Conservation (phyloP, 2,113 vertebrate species). For the Psilopogon haemacephalus region DNA sequence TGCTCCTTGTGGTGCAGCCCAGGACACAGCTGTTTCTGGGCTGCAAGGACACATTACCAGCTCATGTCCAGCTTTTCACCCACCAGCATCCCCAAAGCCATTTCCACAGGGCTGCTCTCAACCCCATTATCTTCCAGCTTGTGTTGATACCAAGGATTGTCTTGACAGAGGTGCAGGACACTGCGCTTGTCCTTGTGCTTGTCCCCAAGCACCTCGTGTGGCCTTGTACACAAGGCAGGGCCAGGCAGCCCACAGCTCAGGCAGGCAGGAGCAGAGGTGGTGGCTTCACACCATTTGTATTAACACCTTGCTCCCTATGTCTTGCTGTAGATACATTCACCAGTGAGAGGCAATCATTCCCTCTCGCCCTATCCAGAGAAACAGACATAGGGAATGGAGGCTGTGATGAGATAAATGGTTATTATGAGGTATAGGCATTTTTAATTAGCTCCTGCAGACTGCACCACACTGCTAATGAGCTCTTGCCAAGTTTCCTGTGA, state of each 20-base stretch:
- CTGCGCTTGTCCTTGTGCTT: no score
- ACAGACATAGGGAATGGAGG: neutral
- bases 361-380: neutral
- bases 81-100: no score
- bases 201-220: neutral
- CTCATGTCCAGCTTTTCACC: no score
- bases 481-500: slow-evolving; percentile 57
- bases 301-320: neutral
- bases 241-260: slow-evolving; percentile 69
- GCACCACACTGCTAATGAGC: slow-evolving; percentile 48
- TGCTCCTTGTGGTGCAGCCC: no score
- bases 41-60: no score
- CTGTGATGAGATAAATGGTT: slow-evolving; percentile 50
- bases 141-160: no score
- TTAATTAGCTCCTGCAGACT: slow-evolving; percentile 63
- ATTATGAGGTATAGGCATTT: slow-evolving; percentile 47
- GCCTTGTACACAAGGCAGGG: slow-evolving; percentile 68
- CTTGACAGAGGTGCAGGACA: no score
- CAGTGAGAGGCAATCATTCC: neutral
- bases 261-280: slow-evolving; percentile 63
- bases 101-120: no score
- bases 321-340: neutral
- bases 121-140: no score
- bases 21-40: no score
- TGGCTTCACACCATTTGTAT: slow-evolving; percentile 61